Conservation (phyloP, 1,140 invertebrate species). For the Cydia pomonella region DNA sequence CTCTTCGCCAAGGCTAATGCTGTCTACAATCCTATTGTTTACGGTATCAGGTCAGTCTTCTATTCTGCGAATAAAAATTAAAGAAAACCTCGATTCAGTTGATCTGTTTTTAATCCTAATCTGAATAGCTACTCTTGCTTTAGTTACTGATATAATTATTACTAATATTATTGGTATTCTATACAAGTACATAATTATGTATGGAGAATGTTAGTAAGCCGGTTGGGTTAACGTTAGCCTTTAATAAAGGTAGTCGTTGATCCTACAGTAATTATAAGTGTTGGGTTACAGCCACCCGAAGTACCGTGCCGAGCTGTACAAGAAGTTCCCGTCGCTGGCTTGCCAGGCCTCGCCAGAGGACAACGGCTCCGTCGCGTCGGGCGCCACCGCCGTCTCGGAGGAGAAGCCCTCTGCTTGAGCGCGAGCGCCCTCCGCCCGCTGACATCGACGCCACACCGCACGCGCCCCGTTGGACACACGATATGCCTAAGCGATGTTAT, state of each 20-base stretch:
- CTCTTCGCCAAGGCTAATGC: slow-evolving; percentile 86
- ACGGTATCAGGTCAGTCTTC: slow-evolving; percentile 81
- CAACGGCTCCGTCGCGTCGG: slow-evolving; percentile 80
- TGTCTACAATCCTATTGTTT: slow-evolving; percentile 86
- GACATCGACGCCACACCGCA: slow-evolving; percentile 35
- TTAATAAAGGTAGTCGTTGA: not conserved
- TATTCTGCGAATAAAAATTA: not conserved
- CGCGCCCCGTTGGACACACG: slow-evolving; percentile 47
- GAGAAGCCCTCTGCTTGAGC: slow-evolving; percentile 82
- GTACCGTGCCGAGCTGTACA: slow-evolving; percentile 83
- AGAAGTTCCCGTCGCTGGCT: slow-evolving; percentile 83
- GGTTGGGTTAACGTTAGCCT: too few relatives aligned
- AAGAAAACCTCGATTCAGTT: not conserved
- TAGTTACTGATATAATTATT: not conserved
- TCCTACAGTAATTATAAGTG: not conserved
- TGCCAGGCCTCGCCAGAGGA: slow-evolving; percentile 81
- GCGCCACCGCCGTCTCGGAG: slow-evolving; percentile 78
- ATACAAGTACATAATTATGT: too few relatives aligned
- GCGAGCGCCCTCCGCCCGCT: slow-evolving; percentile 16
- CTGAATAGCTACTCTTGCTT: too few relatives aligned
- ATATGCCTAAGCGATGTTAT: slow-evolving; percentile 70
- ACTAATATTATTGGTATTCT: too few relatives aligned
- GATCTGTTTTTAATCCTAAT: too few relatives aligned
- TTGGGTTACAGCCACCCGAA: slow-evolving; percentile 81
- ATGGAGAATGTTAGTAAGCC: too few relatives aligned